Conservation (phyloP, 2,113 vertebrate genomes). For the Prionailurus viverrinus region DNA sequence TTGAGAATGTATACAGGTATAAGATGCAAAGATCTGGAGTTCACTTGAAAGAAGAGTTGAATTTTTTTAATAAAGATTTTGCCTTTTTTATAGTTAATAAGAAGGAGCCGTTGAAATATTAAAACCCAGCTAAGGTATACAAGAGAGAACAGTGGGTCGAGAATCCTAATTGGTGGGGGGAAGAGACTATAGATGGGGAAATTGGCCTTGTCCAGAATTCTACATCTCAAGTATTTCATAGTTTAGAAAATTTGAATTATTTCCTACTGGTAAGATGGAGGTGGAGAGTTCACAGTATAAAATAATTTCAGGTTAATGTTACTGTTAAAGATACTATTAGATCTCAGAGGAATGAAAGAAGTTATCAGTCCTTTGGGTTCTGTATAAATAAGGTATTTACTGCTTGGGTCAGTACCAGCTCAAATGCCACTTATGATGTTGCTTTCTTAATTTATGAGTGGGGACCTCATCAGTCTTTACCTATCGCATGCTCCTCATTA, state of each 20-base stretch:
- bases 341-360: background rate
- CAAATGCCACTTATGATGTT: background rate
- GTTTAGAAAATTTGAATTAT: background rate
- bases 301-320: background rate
- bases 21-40: background rate
- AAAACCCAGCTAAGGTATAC: background rate
- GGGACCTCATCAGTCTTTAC: background rate
- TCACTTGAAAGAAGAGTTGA: background rate
- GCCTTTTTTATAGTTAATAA: background rate
- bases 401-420: background rate
- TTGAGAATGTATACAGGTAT: background rate
- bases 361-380: background rate
- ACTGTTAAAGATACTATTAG: background rate
- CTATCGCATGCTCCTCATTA: background rate
- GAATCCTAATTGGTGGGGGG: background rate
- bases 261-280: background rate
- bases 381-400: background rate
- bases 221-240: background rate
- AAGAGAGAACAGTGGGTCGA: background rate
- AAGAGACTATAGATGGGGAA: background rate
- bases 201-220: background rate
- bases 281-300: background rate
- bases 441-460: background rate
- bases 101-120: background rate
- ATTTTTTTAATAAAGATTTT: background rate